Evolutionary conservation across 2,113 vertebrate genomes (phyloP), one percentile per base, ranked within the genome.

Genomic region (Prionailurus bengalensis): DNA sequence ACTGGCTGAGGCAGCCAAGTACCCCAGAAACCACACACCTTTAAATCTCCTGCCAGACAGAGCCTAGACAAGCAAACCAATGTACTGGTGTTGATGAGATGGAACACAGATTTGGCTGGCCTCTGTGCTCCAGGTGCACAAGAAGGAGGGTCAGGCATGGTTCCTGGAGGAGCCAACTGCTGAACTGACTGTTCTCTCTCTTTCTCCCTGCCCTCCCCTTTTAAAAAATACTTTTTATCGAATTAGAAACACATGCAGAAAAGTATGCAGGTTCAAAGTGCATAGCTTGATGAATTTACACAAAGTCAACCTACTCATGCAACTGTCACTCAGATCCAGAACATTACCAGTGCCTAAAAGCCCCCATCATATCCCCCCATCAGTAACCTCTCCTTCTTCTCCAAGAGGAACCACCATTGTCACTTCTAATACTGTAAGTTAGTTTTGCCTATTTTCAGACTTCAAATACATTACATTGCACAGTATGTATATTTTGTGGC

Each of bases 31-130:
- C 58, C 58, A 61, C 12, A 19, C 17, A 8, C 73, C 73, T 85
- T 85, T 93, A 65, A 81, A 8, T 94, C 51, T 95, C 79, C 66
- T 89, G 48, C 53, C 23, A 81, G 36, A 79, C 29, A 83, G 84
- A 79, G 17, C 36, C 48, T 16, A 78, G 73, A 55, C 48, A 63
- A 89, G 13, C 81, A 73, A 91, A 68, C 51, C 21, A n/a, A 71
- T 3, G 5, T 36, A 33, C 0, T 31, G 3, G 51, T 78, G 27
- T 70, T 86, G 19, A 55, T 29, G 42, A 81, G 73, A 8, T 33
- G 58, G 55, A 53, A 13, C 13, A 42, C 33, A 61, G 15, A 70
- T 83, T 11, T 16, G 48, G 13, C 48, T 33, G 7, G 4, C 51
- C 31, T 80, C 31, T 17, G 0, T 36, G 51, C 27, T 65, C n/a